phyloP scores from a whole-genome alignment of 1,140 invertebrate genomes.

The Zophobas atratus region DNA sequence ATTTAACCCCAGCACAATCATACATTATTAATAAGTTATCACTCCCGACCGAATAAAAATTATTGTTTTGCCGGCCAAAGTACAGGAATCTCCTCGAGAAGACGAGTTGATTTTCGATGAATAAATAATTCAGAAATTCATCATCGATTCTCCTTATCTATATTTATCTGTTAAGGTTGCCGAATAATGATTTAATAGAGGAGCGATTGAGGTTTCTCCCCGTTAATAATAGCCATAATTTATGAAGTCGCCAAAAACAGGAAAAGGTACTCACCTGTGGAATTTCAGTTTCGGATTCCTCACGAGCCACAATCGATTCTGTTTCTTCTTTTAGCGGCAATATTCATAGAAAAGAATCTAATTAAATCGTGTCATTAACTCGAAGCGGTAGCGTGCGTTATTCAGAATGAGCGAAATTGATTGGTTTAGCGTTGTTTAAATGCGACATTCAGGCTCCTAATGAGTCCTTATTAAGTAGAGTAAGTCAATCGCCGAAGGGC shows the following conservation, averaged over 20 bases:
- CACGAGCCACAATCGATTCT: conserved; percentile 15
- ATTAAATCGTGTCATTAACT: background rate
- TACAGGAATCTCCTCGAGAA: conserved; percentile 20
- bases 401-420: background rate
- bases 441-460: conserved; percentile 26
- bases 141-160: conserved; percentile 10
- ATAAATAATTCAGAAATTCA: conserved; percentile 31
- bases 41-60: conserved; percentile 15
- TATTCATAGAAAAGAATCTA: background rate
- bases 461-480: conserved; percentile 38
- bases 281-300: conserved; percentile 13
- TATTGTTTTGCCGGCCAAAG: conserved; percentile 16
- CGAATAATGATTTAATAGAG: conserved; percentile 2
- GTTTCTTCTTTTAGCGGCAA: background rate
- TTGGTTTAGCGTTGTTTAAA: conserved; percentile 11
- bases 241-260: background rate
- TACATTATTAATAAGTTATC: conserved; percentile 17
- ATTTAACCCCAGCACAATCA: conserved; percentile 27
- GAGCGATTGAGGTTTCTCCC: background rate
- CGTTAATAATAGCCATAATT: background rate
- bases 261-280: conserved; percentile 16
- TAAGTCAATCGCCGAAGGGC: conserved; percentile 36
- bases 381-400: background rate
- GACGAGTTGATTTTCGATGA: conserved; percentile 4
- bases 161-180: background rate